Percentiles rank a stretch among this genome's conserved stretches.
These are phyloP conservation scores for Salticus scenicus DNA, from an alignment of 2,888 invertebrate genomes.

Conservation along the genomic window DNA sequence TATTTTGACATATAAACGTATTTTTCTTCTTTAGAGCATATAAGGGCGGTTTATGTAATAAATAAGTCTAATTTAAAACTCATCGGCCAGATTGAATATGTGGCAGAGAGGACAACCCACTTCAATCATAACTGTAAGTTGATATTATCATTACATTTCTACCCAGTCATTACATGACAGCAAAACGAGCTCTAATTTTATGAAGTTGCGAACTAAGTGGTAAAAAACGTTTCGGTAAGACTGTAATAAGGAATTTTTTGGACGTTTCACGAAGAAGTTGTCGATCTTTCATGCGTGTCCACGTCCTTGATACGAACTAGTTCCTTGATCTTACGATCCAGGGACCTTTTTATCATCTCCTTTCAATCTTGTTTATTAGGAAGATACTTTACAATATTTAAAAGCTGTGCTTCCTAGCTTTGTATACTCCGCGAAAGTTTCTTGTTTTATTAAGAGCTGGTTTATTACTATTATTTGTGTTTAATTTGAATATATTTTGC, in stretches of 20 bases:
- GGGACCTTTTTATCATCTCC: conserved; percentile 17
- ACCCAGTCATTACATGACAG: conserved; percentile 32
- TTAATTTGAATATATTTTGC: no score
- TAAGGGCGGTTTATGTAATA: no score
- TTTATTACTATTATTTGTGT: no score
- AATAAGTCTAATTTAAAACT: no score
- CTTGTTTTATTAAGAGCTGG: no score
- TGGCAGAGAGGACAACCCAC: background rate
- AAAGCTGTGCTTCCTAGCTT: background rate
- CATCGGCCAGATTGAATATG: no score
- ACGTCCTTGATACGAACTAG: conserved; percentile 47
- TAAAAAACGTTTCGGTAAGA: background rate
- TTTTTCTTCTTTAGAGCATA: no score
- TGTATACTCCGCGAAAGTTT: no score
- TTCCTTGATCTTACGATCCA: background rate
- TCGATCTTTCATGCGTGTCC: conserved; percentile 27
- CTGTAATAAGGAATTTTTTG: conserved; percentile 31
- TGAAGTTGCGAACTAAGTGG: background rate
- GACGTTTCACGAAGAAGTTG: background rate
- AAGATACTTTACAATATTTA: background rate
- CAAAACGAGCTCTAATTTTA: conserved; percentile 49
- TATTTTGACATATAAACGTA: no score
- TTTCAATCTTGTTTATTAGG: conserved; percentile 21
- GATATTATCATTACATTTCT: background rate
- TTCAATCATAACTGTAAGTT: background rate